A percentile compares a stretch with the other conserved stretches of the same genome.
Evolutionary conservation across 2,797 vertebrate species (phyloP).

Genomic region (Enteromius viviparus): DNA sequence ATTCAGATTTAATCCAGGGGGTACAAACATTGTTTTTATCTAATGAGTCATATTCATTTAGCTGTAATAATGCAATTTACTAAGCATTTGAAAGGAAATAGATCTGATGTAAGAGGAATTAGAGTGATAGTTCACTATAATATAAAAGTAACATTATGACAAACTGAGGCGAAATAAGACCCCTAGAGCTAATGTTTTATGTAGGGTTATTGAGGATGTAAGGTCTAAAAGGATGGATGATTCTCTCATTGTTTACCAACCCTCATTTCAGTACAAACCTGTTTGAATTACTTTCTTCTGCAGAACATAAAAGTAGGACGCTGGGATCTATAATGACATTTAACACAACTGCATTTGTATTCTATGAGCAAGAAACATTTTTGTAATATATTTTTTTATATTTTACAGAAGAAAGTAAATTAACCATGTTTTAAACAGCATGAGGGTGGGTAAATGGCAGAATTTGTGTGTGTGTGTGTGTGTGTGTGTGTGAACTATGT

Average conservation of each 20-base stretch:
- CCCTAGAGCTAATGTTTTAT: background rate
- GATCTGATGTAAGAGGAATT: background rate
- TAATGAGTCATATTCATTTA: background rate
- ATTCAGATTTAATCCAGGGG: background rate
- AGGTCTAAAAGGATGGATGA: background rate
- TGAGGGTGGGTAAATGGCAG: background rate
- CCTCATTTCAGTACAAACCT: background rate
- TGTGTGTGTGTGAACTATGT: background rate
- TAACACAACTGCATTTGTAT: background rate
- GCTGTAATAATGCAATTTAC: slow-evolving; percentile 1
- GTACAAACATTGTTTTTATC: background rate
- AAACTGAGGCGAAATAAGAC: background rate
- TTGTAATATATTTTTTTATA: background rate
- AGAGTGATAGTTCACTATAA: background rate
- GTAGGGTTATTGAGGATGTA: background rate
- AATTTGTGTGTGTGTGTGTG: background rate
- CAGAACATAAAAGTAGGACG: background rate
- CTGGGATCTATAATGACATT: background rate
- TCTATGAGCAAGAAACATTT: background rate
- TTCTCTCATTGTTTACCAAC: background rate
- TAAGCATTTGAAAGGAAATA: background rate
- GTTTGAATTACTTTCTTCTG: background rate
- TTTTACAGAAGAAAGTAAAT: background rate
- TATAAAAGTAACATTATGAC: background rate
- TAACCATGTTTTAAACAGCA: background rate